phyloP scores from a whole-genome alignment of 2,888 invertebrate genomes.

The Dicyrtoma fusca region DNA sequence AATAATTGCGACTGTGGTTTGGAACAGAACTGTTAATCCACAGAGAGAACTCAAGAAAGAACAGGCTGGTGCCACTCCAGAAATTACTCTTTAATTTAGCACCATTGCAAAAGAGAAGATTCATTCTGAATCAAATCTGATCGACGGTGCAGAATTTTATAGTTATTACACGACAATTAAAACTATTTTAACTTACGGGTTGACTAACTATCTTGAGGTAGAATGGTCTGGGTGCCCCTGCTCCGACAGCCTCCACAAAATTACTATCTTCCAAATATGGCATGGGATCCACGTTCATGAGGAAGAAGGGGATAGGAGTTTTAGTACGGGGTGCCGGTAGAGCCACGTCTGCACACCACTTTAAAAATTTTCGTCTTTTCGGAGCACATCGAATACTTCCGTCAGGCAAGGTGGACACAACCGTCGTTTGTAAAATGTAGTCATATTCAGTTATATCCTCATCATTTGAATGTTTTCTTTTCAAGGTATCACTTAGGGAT shows the following conservation, averaged over 20 bases:
- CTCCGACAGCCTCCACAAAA: conserved; percentile 41
- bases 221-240: conserved; percentile 28
- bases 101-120: conserved; percentile 27
- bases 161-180: neutral
- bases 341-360: conserved; percentile 39
- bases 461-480: conserved; percentile 19
- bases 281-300: conserved; percentile 43
- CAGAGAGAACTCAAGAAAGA: conserved; percentile 24
- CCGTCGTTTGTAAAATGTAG: conserved; percentile 27
- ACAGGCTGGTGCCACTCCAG: conserved; percentile 24
- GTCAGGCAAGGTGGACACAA: conserved; percentile 16
- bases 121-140: conserved; percentile 23
- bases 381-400: conserved; percentile 37
- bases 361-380: conserved; percentile 39
- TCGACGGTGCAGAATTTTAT: conserved; percentile 21
- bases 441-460: conserved; percentile 31
- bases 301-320: conserved; percentile 44
- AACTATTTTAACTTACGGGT: conserved; percentile 1
- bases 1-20: conserved; percentile 3
- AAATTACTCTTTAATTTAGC: conserved; percentile 18
- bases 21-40: conserved; percentile 26
- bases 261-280: conserved; percentile 44
- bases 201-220: conserved; percentile 8
- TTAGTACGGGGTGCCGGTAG: conserved; percentile 43
- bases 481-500: neutral